Conservation (phyloP, 2,797 vertebrate species). For the Anguilla pacifica region DNA sequence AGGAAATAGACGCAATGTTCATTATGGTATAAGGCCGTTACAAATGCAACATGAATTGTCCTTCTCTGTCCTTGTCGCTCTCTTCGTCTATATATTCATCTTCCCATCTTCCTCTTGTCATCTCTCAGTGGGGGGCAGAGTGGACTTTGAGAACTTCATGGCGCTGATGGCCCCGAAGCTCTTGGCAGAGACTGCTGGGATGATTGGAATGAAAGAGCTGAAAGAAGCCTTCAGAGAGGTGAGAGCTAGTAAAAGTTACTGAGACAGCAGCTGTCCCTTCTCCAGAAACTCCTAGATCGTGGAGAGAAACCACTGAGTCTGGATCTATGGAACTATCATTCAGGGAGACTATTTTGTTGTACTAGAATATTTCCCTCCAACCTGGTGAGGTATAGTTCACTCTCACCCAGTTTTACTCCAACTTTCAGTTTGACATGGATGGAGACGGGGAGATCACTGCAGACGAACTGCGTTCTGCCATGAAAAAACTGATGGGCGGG, state of each 20-base stretch:
- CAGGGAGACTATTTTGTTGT: not conserved
- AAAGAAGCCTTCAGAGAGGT: slow-evolving; percentile 79
- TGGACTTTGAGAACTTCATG: slow-evolving; percentile 82
- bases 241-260: slow-evolving; percentile 32
- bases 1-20: no score
- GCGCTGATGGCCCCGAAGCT: slow-evolving; percentile 80
- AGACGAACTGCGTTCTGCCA: slow-evolving; percentile 87
- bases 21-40: no score
- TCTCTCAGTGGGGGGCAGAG: slow-evolving; percentile 71
- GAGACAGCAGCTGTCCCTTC: not conserved
- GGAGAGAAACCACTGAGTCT: not conserved
- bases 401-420: slow-evolving; percentile 12
- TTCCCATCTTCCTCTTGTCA: not conserved
- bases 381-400: not conserved
- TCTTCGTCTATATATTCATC: not conserved
- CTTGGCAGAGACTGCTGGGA: slow-evolving; percentile 77
- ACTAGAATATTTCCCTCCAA: not conserved
- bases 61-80: no score
- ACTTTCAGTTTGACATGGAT: slow-evolving; percentile 88
- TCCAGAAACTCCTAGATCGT: not conserved
- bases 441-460: slow-evolving; percentile 97
- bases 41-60: no score
- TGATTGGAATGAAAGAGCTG: slow-evolving; percentile 80
- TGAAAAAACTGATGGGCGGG: slow-evolving; percentile 92
- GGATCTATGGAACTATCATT: not conserved